These are phyloP conservation scores for Hemithea aestivaria DNA, from an alignment of 2,888 invertebrate species.

Conservation along the genomic window DNA sequence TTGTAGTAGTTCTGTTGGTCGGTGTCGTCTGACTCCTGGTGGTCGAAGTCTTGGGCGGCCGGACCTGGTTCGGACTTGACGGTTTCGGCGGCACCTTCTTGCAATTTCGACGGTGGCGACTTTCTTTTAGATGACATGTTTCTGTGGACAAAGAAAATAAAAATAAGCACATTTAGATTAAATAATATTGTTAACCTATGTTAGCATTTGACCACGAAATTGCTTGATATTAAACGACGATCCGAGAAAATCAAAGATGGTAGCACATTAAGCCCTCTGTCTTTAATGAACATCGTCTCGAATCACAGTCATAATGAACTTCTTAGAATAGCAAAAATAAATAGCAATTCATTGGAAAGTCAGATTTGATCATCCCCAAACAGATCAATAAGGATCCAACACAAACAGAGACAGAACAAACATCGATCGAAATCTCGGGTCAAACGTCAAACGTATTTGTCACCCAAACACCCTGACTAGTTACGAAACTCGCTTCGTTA, in stretches of 20 bases:
- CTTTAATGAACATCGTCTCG: no score
- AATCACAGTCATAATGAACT: no score
- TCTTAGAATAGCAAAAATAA: background rate
- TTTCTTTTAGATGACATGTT: slow-evolving; percentile 98
- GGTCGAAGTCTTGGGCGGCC: slow-evolving; percentile 69
- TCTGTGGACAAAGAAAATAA: slow-evolving; percentile 80
- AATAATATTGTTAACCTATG: no score
- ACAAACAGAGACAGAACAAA: slow-evolving; percentile 42
- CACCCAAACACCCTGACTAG: slow-evolving; percentile 56
- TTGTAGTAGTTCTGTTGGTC: slow-evolving; percentile 67
- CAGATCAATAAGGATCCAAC: slow-evolving; percentile 44
- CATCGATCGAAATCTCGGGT: slow-evolving; percentile 53
- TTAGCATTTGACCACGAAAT: no score
- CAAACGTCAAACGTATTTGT: slow-evolving; percentile 64
- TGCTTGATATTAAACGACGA: no score
- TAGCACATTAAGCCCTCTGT: no score
- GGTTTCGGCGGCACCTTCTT: slow-evolving; percentile 82
- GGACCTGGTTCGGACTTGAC: slow-evolving; percentile 74
- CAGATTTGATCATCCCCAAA: slow-evolving; percentile 26
- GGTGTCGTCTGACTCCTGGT: slow-evolving; percentile 64
- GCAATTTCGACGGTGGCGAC: slow-evolving; percentile 96
- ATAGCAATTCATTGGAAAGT: slow-evolving; percentile 8
- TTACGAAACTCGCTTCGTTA: slow-evolving; percentile 69
- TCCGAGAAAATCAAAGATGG: no score
- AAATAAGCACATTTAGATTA: no score